A percentile compares a stretch with the other conserved stretches of the same genome.
Evolutionary conservation across 2,888 invertebrate genomes (phyloP).

Genomic region (Schizotus pectinicornis): DNA sequence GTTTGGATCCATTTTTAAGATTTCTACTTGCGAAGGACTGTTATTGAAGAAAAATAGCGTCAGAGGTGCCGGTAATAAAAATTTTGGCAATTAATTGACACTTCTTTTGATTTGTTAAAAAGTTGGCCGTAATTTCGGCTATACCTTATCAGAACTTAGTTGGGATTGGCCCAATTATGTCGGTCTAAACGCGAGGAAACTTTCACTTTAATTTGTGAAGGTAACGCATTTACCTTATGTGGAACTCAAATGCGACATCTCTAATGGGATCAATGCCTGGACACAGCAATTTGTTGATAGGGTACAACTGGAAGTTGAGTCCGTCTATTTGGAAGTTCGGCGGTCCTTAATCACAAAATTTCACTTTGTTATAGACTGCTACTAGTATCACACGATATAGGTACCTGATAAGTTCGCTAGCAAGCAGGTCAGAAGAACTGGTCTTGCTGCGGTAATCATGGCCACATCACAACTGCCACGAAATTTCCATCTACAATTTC

Average conservation of each 20-base stretch:
- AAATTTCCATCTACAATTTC: too few species aligned
- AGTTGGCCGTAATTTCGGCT: too few species aligned
- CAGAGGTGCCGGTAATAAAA: too few species aligned
- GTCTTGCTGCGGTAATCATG: too few species aligned
- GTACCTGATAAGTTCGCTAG: not conserved
- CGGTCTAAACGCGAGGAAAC: too few species aligned
- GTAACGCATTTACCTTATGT: conserved; percentile 60
- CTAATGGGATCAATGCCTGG: conserved; percentile 57
- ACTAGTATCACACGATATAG: not conserved
- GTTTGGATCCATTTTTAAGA: not conserved
- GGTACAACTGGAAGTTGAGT: conserved; percentile 55
- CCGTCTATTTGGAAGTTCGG: conserved; percentile 24
- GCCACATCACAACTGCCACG: too few species aligned
- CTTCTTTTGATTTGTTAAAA: too few species aligned
- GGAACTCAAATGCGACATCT: conserved; percentile 60
- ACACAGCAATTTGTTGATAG: conserved; percentile 60
- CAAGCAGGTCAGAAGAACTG: not conserved
- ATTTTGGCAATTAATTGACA: too few species aligned
- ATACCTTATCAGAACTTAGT: too few species aligned
- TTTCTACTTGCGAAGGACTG: not conserved
- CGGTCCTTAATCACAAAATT: conserved; percentile 55
- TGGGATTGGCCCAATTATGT: too few species aligned
- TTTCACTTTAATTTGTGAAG: too few species aligned
- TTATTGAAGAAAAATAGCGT: too few species aligned
- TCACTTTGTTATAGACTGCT: not conserved